Conservation (phyloP, 1,140 invertebrate species). For the Leptoteleia sp. region DNA sequence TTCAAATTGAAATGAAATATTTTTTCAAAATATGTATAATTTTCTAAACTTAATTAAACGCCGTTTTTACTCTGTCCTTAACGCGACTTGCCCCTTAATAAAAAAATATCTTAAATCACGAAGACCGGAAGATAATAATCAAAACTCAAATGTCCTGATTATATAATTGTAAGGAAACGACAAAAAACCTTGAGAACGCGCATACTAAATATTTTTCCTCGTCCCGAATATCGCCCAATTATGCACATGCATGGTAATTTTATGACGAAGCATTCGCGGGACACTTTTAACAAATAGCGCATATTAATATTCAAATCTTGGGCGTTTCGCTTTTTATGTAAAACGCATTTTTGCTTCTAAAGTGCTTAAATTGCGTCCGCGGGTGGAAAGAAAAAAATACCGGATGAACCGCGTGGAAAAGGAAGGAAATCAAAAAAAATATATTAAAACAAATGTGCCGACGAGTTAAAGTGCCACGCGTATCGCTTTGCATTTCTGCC, state of each 20-base stretch:
- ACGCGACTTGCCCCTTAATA: too few relatives aligned
- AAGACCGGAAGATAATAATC: background rate
- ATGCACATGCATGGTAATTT: slow-evolving; percentile 63
- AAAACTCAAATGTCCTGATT: too few relatives aligned
- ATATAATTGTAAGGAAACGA: slow-evolving; percentile 20
- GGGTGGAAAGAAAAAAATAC: background rate
- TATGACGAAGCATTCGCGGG: slow-evolving; percentile 45
- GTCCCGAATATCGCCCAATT: slow-evolving; percentile 24
- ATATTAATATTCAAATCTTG: slow-evolving; percentile 56
- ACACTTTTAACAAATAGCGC: slow-evolving; percentile 56
- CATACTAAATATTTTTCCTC: slow-evolving; percentile 32
- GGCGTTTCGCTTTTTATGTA: slow-evolving; percentile 47
- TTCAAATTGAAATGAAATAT: too few relatives aligned
- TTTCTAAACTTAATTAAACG: too few relatives aligned
- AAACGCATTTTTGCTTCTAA: slow-evolving; percentile 31
- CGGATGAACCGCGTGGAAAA: too few relatives aligned
- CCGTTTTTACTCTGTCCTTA: too few relatives aligned
- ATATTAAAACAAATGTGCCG: background rate
- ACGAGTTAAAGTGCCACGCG: background rate
- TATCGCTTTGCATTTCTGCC: background rate
- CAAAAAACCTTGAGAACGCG: slow-evolving; percentile 37
- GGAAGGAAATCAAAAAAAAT: background rate
- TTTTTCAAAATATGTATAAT: too few relatives aligned
- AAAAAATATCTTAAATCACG: background rate
- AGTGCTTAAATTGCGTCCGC: slow-evolving; percentile 35